Evolutionary conservation across 2,797 vertebrate genomes (phyloP).

Genomic region (Mastacembelus armatus): DNA sequence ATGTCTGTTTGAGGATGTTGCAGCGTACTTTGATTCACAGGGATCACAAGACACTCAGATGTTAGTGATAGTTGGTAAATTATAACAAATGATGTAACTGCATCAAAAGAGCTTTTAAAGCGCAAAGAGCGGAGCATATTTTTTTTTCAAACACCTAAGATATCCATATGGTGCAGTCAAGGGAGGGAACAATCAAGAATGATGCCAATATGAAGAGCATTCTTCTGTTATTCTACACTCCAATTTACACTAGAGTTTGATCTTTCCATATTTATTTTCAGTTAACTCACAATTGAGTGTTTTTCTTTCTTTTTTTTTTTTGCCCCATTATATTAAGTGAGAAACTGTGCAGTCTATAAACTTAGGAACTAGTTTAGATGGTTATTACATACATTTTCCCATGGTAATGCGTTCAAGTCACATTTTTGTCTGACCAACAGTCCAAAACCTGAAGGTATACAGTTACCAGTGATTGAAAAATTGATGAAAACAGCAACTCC

Average conservation of each 20-base stretch:
- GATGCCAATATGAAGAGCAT: background rate
- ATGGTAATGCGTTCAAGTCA: background rate
- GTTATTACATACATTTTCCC: background rate
- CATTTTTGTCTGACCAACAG: too few relatives aligned
- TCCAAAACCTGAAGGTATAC: too few relatives aligned
- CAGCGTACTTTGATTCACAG: constrained; percentile 50
- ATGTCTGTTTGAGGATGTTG: constrained; percentile 42
- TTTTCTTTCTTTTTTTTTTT: too few relatives aligned
- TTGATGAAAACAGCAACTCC: too few relatives aligned
- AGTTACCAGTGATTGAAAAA: too few relatives aligned
- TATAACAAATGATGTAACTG: constrained; percentile 52
- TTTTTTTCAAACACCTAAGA: constrained; percentile 8
- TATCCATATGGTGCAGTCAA: constrained; percentile 22
- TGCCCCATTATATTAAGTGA: too few relatives aligned
- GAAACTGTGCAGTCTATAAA: background rate
- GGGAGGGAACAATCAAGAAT: constrained; percentile 20
- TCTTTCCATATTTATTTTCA: background rate
- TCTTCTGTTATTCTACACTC: constrained; percentile 19
- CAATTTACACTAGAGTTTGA: constrained; percentile 1
- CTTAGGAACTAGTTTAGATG: background rate
- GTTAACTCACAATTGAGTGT: too few relatives aligned
- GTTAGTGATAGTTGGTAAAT: constrained; percentile 50
- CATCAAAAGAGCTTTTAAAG: constrained; percentile 49
- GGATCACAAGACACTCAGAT: constrained; percentile 49
- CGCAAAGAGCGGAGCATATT: constrained; percentile 19